Evolutionary conservation across 2,888 invertebrate genomes (phyloP).

Genomic region (Paralinhomoeus sp.): DNA sequence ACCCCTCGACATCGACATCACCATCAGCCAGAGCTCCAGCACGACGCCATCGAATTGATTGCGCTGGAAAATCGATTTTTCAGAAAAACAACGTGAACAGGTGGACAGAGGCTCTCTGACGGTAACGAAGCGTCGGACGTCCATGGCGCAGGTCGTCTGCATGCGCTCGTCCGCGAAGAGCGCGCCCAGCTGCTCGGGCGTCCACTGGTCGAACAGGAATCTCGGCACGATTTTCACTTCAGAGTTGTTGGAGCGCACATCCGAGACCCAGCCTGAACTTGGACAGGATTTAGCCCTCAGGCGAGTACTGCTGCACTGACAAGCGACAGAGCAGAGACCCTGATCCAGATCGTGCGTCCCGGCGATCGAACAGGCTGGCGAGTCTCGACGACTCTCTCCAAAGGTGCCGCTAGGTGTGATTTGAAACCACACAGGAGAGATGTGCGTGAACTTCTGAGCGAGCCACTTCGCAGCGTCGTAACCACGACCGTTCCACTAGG

Average conservation of each 20-base stretch:
- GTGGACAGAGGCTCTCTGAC: too few species aligned
- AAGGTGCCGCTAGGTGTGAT: conserved; percentile 28
- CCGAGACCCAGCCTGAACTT: conserved; percentile 19
- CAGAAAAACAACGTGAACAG: not conserved
- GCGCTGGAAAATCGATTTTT: conserved; percentile 42
- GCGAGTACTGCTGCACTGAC: too few species aligned
- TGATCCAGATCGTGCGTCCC: conserved; percentile 33
- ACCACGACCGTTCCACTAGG: conserved; percentile 50
- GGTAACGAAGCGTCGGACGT: conserved; percentile 41
- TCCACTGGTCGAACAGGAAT: conserved; percentile 67
- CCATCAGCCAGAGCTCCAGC: conserved; percentile 65
- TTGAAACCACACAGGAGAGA: conserved; percentile 88
- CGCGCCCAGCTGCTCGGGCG: conserved; percentile 44
- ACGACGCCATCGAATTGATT: conserved; percentile 69
- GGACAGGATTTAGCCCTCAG: too few species aligned
- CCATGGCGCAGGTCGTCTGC: conserved; percentile 42
- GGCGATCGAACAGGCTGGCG: conserved; percentile 27
- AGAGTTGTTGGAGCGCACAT: conserved; percentile 13
- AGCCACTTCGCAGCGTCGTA: conserved; percentile 74
- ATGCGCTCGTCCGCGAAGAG: conserved; percentile 46
- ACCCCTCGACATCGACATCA: conserved; percentile 33
- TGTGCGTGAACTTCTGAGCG: conserved; percentile 56
- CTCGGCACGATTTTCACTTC: conserved; percentile 44
- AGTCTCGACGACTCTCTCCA: conserved; percentile 21
- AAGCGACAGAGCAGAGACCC: conserved; percentile 19